Conservation (phyloP, 2,888 invertebrate genomes). For the Morpho helenor region DNA sequence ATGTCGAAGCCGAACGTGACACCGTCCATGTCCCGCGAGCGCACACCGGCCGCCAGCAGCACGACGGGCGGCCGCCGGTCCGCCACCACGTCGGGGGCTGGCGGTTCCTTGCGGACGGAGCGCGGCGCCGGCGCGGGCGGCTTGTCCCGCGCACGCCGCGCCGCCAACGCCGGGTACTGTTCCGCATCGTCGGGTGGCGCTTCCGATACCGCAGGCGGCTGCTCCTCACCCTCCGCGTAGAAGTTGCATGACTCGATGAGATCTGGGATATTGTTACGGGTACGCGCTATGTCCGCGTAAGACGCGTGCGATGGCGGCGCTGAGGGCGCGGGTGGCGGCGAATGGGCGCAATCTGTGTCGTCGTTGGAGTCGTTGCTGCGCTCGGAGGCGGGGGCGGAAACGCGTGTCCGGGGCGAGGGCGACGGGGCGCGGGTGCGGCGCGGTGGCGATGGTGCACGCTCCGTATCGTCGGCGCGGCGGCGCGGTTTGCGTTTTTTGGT, state of each 20-base stretch:
- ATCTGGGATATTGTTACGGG: slow-evolving; percentile 70
- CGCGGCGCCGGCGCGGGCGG: slow-evolving; percentile 30
- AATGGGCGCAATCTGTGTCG: slow-evolving; percentile 91
- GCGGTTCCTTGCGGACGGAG: slow-evolving; percentile 31
- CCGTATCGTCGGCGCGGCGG: slow-evolving; percentile 79
- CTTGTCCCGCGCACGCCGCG: slow-evolving; percentile 35
- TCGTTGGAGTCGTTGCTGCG: slow-evolving; percentile 89
- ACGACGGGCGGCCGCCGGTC: slow-evolving; percentile 84
- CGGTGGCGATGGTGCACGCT: slow-evolving; percentile 36
- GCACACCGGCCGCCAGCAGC: slow-evolving; percentile 81
- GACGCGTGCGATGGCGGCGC: slow-evolving; percentile 81
- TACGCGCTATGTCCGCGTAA: slow-evolving; percentile 90
- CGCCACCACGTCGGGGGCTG: slow-evolving; percentile 65
- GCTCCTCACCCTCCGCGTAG: slow-evolving; percentile 55
- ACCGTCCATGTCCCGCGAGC: slow-evolving; percentile 79
- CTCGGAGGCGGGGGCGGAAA: slow-evolving; percentile 89
- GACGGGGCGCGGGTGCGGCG: slow-evolving; percentile 70
- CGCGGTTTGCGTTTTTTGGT: slow-evolving; percentile 90
- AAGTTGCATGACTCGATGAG: slow-evolving; percentile 75
- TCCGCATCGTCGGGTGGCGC: slow-evolving; percentile 30
- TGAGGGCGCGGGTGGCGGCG: slow-evolving; percentile 81
- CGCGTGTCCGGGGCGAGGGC: slow-evolving; percentile 37
- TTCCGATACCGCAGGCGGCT: slow-evolving; percentile 23
- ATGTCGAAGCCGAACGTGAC: slow-evolving; percentile 90
- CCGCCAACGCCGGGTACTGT: slow-evolving; percentile 39